phyloP scores from a whole-genome alignment of 2,888 invertebrate species.

The Tiliacea citrago region DNA sequence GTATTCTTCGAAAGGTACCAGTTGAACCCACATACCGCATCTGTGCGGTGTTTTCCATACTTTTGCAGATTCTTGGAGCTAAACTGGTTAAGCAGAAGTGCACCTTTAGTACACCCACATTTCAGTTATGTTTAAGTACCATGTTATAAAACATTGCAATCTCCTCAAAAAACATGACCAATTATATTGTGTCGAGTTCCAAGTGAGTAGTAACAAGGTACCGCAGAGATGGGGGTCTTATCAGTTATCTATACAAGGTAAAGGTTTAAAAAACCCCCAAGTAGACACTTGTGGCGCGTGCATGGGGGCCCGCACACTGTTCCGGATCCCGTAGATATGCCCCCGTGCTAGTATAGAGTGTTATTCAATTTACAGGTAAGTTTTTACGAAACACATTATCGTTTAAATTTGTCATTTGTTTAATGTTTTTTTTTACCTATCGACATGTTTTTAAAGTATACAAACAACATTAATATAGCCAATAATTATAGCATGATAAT shows the following conservation, averaged over 20 bases:
- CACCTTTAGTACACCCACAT: not conserved
- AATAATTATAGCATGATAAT: not conserved
- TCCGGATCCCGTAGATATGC: slow-evolving; percentile 56
- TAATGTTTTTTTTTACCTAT: too few relatives aligned
- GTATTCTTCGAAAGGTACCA: not conserved
- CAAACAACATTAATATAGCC: not conserved
- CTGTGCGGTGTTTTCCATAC: too few relatives aligned
- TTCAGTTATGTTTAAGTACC: not conserved
- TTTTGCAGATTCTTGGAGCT: too few relatives aligned
- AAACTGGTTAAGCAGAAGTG: not conserved
- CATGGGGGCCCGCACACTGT: slow-evolving; percentile 77
- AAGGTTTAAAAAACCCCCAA: slow-evolving; percentile 72
- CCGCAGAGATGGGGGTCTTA: slow-evolving; percentile 83
- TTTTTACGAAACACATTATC: not conserved
- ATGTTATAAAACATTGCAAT: not conserved
- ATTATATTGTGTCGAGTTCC: slow-evolving; percentile 50
- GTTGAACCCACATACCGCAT: too few relatives aligned
- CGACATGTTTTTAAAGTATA: not conserved
- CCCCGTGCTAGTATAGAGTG: slow-evolving; percentile 24
- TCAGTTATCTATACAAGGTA: slow-evolving; percentile 74
- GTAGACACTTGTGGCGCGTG: slow-evolving; percentile 79
- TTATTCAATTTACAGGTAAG: slow-evolving; percentile 28
- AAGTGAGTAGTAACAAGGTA: slow-evolving; percentile 59
- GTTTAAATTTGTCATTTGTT: not conserved
- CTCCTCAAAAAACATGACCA: not conserved